phyloP scores from a whole-genome alignment of 2,797 vertebrate genomes.

The Pempheris klunzingeri region DNA sequence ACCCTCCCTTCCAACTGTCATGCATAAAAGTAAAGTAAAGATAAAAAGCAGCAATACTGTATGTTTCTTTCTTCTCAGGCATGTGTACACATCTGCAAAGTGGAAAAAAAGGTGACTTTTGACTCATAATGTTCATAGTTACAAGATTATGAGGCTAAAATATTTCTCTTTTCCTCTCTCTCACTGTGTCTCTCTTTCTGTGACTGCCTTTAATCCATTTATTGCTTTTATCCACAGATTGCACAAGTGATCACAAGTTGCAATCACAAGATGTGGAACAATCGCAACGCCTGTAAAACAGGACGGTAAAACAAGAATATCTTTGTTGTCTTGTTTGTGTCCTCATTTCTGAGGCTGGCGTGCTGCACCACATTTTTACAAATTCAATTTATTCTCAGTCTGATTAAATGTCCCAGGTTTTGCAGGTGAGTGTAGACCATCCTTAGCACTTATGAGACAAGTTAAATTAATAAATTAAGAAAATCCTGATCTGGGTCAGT shows the following conservation, averaged over 20 bases:
- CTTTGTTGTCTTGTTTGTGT: slow-evolving; percentile 63
- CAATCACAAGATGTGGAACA: slow-evolving; percentile 76
- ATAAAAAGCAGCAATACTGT: not conserved
- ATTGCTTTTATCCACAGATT: slow-evolving; percentile 53
- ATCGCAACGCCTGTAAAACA: slow-evolving; percentile 51
- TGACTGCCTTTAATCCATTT: slow-evolving; percentile 52
- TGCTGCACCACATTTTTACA: slow-evolving; percentile 22
- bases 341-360: slow-evolving; percentile 26
- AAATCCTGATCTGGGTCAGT: slow-evolving; percentile 49
- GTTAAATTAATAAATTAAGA: slow-evolving; percentile 26
- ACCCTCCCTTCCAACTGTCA: not conserved
- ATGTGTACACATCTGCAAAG: not conserved
- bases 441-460: not conserved
- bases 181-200: not conserved
- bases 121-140: not conserved
- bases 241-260: slow-evolving; percentile 72
- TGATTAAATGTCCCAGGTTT: slow-evolving; percentile 19
- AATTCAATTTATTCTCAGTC: slow-evolving; percentile 43
- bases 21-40: not conserved
- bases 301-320: slow-evolving; percentile 45
- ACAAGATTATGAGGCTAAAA: not conserved
- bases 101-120: slow-evolving; percentile 4
- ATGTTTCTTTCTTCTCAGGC: not conserved
- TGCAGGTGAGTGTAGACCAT: not conserved
- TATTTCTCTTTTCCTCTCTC: not conserved